These are phyloP conservation scores for Gastrophysa polygoni DNA, from an alignment of 2,888 invertebrate genomes.

Conservation along the genomic window DNA sequence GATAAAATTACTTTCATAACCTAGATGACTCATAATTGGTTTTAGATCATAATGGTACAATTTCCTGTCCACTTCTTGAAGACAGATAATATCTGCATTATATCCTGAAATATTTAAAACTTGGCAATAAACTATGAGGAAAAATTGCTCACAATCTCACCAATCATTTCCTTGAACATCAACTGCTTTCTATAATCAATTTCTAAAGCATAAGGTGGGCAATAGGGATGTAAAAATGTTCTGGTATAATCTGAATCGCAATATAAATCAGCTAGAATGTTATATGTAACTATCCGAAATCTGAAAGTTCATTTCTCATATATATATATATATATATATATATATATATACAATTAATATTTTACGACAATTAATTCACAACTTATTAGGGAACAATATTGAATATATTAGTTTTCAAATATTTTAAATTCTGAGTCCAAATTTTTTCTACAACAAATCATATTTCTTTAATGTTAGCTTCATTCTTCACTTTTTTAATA, in stretches of 20 bases:
- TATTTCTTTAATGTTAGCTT: too few species aligned
- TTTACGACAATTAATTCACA: too few species aligned
- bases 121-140: too few species aligned
- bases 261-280: slow-evolving; percentile 90
- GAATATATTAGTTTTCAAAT: too few species aligned
- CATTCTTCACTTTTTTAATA: too few species aligned
- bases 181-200: slow-evolving; percentile 89
- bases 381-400: too few species aligned
- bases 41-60: slow-evolving; percentile 72
- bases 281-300: slow-evolving; percentile 83
- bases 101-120: slow-evolving; percentile 72
- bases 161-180: slow-evolving; percentile 80
- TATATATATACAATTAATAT: too few species aligned
- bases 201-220: slow-evolving; percentile 80
- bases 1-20: slow-evolving; percentile 68
- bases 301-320: too few species aligned
- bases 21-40: slow-evolving; percentile 64
- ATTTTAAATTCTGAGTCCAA: too few species aligned
- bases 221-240: slow-evolving; percentile 77
- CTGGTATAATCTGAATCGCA: slow-evolving; percentile 74
- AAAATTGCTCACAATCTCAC: slow-evolving; percentile 47
- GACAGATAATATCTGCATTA: slow-evolving; percentile 86
- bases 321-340: too few species aligned
- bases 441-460: too few species aligned
- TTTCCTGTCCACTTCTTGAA: slow-evolving; percentile 91